A percentile compares a stretch with the other conserved stretches of the same genome.
Evolutionary conservation across 2,113 vertebrate species (phyloP).

Genomic region (Picathartes gymnocephalus): DNA sequence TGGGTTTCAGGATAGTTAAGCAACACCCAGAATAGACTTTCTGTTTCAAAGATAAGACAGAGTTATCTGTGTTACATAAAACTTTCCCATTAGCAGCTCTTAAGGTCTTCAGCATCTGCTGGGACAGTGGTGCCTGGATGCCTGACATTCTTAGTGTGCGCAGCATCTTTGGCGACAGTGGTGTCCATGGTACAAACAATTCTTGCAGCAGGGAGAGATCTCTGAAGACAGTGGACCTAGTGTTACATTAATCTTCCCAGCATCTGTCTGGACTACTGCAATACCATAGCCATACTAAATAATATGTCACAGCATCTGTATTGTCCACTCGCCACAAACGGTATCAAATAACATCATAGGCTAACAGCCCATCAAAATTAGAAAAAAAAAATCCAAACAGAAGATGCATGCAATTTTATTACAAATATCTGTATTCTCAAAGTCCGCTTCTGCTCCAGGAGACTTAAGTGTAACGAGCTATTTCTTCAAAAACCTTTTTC

Average conservation of each 20-base stretch:
- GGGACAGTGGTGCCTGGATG: constrained; percentile 58
- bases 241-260: constrained; percentile 41
- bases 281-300: constrained; percentile 48
- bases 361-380: not conserved
- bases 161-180: constrained; percentile 65
- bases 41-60: constrained; percentile 23
- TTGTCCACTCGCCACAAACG: not conserved
- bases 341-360: not conserved
- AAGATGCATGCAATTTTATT: not conserved
- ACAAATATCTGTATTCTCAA: not conserved
- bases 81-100: constrained; percentile 5
- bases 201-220: constrained; percentile 28
- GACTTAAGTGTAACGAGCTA: not conserved
- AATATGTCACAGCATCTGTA: constrained; percentile 22
- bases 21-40: not conserved
- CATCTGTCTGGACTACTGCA: not conserved
- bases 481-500: not conserved
- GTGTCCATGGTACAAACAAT: constrained; percentile 67
- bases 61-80: constrained; percentile 29
- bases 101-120: constrained; percentile 26
- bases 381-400: not conserved
- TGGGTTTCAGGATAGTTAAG: not conserved
- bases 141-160: constrained; percentile 15
- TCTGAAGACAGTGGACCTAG: constrained; percentile 38
- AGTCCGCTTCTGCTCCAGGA: not conserved